A percentile compares a stretch with the other conserved stretches of the same genome.
phyloP scores from a whole-genome alignment of 2,113 vertebrate species.

The Chelonoidis abingdonii region DNA sequence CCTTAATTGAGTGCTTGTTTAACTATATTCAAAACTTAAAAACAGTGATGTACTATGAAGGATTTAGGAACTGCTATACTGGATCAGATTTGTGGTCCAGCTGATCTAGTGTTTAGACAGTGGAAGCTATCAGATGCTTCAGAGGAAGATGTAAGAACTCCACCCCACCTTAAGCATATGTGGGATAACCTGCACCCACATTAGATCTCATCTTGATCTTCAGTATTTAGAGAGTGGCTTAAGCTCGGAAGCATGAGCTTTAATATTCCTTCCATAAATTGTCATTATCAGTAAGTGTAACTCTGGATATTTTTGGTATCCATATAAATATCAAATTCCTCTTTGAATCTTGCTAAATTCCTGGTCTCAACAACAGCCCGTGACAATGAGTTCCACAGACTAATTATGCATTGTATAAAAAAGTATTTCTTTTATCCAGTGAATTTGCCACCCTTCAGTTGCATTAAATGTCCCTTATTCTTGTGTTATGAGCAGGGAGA shows the following conservation, averaged over 20 bases:
- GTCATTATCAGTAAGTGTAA: background rate
- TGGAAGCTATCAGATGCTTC: background rate
- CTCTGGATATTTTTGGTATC: background rate
- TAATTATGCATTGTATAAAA: background rate
- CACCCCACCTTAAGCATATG: background rate
- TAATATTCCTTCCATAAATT: background rate
- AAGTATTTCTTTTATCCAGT: background rate
- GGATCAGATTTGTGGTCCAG: background rate
- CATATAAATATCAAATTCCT: background rate
- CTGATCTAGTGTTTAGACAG: background rate
- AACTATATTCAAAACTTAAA: background rate
- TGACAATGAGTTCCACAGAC: background rate
- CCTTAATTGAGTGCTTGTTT: background rate
- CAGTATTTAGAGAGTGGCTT: background rate
- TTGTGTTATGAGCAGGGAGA: too few relatives aligned
- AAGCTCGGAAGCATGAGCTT: background rate
- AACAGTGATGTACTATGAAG: background rate
- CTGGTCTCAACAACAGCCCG: rapidly evolving
- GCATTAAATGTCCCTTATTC: background rate
- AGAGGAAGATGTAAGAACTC: background rate
- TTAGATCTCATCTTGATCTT: constrained; percentile 29
- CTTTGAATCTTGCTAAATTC: background rate
- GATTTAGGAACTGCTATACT: background rate
- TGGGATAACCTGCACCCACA: background rate
- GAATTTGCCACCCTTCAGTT: background rate